Evolutionary conservation across 2,888 invertebrate genomes (phyloP).

Genomic region (Luperina nickerlii): DNA sequence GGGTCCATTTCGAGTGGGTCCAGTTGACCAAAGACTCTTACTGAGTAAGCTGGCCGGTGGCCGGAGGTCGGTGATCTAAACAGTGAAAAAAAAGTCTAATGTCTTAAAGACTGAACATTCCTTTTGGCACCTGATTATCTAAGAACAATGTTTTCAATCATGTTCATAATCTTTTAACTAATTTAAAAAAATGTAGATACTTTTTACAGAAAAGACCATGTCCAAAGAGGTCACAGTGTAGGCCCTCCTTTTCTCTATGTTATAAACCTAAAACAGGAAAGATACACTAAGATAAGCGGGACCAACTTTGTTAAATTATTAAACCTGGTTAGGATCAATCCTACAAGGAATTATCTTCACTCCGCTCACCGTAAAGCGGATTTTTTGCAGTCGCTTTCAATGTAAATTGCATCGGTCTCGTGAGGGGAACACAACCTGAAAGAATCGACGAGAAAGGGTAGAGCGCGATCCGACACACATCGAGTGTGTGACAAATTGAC

Average conservation of each 20-base stretch:
- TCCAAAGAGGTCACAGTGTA: not conserved
- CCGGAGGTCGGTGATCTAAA: not conserved
- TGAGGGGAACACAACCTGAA: slow-evolving; percentile 72
- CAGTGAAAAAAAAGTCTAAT: not conserved
- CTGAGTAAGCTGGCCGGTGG: not conserved
- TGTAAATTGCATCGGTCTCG: slow-evolving; percentile 80
- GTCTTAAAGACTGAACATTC: not conserved
- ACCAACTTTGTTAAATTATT: slow-evolving; percentile 22
- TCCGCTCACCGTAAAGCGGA: slow-evolving; percentile 34
- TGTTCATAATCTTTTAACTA: not conserved
- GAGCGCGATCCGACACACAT: slow-evolving; percentile 49
- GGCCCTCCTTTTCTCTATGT: not conserved
- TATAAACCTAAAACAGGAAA: slow-evolving; percentile 4
- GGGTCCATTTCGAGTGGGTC: too few relatives aligned
- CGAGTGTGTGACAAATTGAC: slow-evolving; percentile 61
- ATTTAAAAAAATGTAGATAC: not conserved
- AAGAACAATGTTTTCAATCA: not conserved
- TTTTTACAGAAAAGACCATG: not conserved
- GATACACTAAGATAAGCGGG: not conserved
- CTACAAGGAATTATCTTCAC: slow-evolving; percentile 48
- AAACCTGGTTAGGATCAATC: slow-evolving; percentile 37
- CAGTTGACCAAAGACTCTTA: not conserved
- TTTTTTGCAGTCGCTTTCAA: slow-evolving; percentile 75
- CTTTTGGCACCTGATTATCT: not conserved
- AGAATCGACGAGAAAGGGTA: slow-evolving; percentile 61